Conservation (phyloP, 2,797 vertebrate genomes). For the Sebastes steindachneri region DNA sequence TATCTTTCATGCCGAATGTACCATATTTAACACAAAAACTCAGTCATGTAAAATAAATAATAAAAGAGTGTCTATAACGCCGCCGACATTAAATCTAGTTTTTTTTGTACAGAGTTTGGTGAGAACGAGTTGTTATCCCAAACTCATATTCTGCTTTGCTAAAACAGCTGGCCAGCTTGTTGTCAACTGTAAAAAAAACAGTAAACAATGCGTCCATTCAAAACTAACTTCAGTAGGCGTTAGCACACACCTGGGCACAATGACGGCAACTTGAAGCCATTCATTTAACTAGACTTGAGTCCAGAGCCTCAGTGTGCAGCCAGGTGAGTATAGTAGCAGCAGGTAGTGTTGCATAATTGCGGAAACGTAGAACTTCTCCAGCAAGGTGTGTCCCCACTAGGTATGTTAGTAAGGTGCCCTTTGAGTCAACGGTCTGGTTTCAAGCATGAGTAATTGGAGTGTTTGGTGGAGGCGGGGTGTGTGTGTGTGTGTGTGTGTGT, state of each 20-base stretch:
- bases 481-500: background rate
- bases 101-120: background rate
- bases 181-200: background rate
- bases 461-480: constrained; percentile 39
- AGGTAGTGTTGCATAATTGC: constrained; percentile 49
- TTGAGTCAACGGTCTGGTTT: constrained; percentile 64
- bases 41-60: background rate
- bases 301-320: background rate
- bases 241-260: background rate
- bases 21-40: background rate
- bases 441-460: constrained; percentile 38
- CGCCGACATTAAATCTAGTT: fast-evolving
- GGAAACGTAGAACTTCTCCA: constrained; percentile 28
- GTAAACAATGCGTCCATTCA: background rate
- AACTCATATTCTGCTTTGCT: background rate
- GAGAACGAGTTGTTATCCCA: background rate
- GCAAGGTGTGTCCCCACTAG: constrained; percentile 72
- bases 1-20: background rate
- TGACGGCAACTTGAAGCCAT: background rate
- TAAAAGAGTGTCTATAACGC: background rate
- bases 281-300: background rate
- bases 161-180: background rate
- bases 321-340: constrained; percentile 2
- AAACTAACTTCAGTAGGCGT: background rate
- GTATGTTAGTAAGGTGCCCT: constrained; percentile 48